Evolutionary conservation across 2,797 vertebrate genomes (phyloP), one percentile per base, ranked within the genome.

Genomic region (Coreius guichenoti): DNA sequence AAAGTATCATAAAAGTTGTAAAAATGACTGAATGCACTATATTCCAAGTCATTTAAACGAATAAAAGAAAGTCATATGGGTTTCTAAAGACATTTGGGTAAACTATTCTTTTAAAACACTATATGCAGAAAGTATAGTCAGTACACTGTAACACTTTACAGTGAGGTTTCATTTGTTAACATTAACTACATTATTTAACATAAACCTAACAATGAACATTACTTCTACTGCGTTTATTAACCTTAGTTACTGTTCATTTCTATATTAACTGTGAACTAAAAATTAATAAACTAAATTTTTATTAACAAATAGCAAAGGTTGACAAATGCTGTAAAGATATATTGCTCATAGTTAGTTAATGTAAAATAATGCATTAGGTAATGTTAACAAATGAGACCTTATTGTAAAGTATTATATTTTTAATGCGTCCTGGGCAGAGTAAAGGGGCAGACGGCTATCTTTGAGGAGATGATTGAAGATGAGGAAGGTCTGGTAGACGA

Each of bases 391-490:
- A 13, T 29, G 4, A 61, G 58, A 61, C n/a, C 13, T 14, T 16
- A 29, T 63, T 63, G 26, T 63, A 29, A 65, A 65, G 2, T 31
- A 6, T 0, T 0, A 1, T 16, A 16, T 7, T 75, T 13, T 49
- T 23, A 31, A 63, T 84, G 29, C 11, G 76, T n/a, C 83, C 9
- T 54, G 6, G 1, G 43, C 93, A 99, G 98, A 80, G 97, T 99
- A 86, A 99, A 97, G 91, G 97, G 97, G 76, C 98, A 99, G 91
- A 99, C 95, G 26, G 98, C 98, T 87, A 98, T 99, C 91, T 99
- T 99, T 88, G 98, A 99, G 86, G 98, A 99, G 91, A 99, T 99
- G 98, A 99, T 99, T 80, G 98, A 99, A 92, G 98, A 99, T 43
- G 97, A 99, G 86, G 98, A 99, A 69, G 98, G 98, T 2, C 93